phyloP scores from a whole-genome alignment of 2,797 vertebrate species.

The Sebastes minor region DNA sequence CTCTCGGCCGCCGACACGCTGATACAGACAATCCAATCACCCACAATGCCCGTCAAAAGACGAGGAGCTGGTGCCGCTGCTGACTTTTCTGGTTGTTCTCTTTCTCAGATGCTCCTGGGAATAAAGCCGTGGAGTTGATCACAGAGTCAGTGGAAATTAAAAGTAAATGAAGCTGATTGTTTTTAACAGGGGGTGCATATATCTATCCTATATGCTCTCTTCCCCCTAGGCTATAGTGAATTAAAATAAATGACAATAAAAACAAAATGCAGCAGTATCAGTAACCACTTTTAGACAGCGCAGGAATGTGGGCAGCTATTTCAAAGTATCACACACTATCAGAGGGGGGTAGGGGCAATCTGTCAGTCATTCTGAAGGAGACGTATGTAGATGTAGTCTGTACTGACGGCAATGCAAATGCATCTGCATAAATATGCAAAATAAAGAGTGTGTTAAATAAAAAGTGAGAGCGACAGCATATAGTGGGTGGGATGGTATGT shows the following conservation, averaged over 20 bases:
- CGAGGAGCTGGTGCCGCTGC: conserved; percentile 11
- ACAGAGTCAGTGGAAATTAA: conserved; percentile 47
- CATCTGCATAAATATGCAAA: no score
- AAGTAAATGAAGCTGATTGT: conserved; percentile 12
- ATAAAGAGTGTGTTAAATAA: no score
- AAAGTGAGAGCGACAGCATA: no score
- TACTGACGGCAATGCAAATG: no score
- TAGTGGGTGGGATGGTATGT: no score
- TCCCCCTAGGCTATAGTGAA: neutral
- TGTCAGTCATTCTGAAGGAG: no score
- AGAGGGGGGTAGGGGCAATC: no score
- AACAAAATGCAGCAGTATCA: neutral
- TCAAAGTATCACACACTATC: no score
- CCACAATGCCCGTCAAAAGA: conserved; percentile 66
- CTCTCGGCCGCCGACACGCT: conserved; percentile 53
- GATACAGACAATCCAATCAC: conserved; percentile 77
- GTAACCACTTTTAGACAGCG: neutral
- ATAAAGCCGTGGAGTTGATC: conserved; percentile 25
- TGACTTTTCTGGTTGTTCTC: conserved; percentile 31
- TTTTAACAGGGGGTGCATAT: neutral
- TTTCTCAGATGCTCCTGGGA: conserved; percentile 19
- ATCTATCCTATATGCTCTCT: neutral
- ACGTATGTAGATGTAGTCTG: no score
- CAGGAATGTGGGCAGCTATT: neutral
- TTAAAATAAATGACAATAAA: no score